Percentiles rank a stretch among this genome's conserved stretches.
Evolutionary conservation across 2,797 vertebrate genomes (phyloP).

Genomic region (Otus scops): DNA sequence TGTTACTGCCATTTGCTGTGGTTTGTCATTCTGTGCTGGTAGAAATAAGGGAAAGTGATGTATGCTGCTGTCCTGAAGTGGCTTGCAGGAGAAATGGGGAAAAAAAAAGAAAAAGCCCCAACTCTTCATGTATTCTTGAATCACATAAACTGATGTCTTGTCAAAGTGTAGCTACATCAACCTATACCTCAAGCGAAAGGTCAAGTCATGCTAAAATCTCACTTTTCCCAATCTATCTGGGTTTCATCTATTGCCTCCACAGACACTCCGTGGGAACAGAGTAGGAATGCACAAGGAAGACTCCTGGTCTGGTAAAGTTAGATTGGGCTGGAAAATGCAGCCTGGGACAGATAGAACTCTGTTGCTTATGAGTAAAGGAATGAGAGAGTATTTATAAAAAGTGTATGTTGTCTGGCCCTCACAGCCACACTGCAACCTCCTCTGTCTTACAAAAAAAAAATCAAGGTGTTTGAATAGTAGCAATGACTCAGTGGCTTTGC

Average conservation of each 20-base stretch:
- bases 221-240: background rate
- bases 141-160: background rate
- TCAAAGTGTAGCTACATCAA: slow-evolving; percentile 25
- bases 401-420: background rate
- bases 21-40: background rate
- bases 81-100: background rate
- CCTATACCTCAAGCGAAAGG: background rate
- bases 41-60: background rate
- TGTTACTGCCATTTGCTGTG: background rate
- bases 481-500: background rate
- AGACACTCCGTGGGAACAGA: background rate
- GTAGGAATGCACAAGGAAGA: background rate
- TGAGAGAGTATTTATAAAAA: background rate
- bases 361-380: background rate
- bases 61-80: background rate
- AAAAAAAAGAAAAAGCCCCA: background rate
- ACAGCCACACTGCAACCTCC: background rate
- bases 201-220: background rate
- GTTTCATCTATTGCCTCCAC: background rate
- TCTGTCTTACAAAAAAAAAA: background rate
- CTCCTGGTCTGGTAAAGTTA: background rate
- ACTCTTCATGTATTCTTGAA: background rate
- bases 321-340: background rate
- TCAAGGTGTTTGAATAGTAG: background rate
- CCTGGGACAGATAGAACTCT: background rate